Conservation (phyloP, 2,113 vertebrate species). For the Sphyrna mokarran region DNA sequence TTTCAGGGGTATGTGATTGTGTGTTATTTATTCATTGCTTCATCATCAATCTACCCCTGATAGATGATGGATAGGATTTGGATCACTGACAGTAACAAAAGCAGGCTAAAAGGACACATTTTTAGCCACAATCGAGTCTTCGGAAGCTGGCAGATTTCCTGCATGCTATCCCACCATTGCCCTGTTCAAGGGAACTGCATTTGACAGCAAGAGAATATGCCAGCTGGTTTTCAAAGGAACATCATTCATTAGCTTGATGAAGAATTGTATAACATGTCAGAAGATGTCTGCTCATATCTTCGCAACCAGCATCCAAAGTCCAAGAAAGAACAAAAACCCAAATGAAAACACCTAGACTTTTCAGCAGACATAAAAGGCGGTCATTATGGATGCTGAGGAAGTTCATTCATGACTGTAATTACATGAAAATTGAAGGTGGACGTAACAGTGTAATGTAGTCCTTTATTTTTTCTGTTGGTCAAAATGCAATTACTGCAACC, state of each 20-base stretch:
- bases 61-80: background rate
- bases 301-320: slow-evolving; percentile 65
- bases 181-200: slow-evolving; percentile 48
- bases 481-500: slow-evolving; percentile 62
- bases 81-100: background rate
- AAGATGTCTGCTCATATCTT: slow-evolving; percentile 64
- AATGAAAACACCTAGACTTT: slow-evolving; percentile 69
- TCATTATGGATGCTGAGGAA: slow-evolving; percentile 73
- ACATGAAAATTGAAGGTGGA: slow-evolving; percentile 65
- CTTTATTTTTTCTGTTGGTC: slow-evolving; percentile 61
- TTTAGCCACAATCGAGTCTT: slow-evolving; percentile 49
- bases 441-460: slow-evolving; percentile 64
- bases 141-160: slow-evolving; percentile 46
- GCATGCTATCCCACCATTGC: slow-evolving; percentile 50
- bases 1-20: background rate
- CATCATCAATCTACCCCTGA: background rate
- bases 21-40: background rate
- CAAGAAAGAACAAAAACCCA: slow-evolving; percentile 66
- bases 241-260: slow-evolving; percentile 50
- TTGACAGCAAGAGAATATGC: slow-evolving; percentile 55
- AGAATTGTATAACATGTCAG: slow-evolving; percentile 54
- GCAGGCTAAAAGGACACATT: slow-evolving; percentile 42
- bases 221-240: slow-evolving; percentile 62
- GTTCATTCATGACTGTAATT: slow-evolving; percentile 70
- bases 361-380: slow-evolving; percentile 68